Evolutionary conservation across 2,113 vertebrate species (phyloP).

Genomic region (Alectura lathami): DNA sequence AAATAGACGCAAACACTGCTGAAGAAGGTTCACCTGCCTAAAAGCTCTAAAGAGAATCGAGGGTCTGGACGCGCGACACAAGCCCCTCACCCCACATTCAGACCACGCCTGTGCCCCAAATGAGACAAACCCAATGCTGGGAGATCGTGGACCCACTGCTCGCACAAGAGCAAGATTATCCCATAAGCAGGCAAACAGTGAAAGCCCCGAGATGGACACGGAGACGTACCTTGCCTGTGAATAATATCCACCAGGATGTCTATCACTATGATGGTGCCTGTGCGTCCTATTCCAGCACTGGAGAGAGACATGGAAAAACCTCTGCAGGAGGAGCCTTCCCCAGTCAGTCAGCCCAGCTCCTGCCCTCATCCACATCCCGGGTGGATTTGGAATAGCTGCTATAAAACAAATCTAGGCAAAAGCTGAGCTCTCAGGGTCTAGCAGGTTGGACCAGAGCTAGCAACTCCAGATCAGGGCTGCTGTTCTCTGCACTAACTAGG

Average conservation of each 20-base stretch:
- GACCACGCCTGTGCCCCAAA: neutral
- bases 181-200: neutral
- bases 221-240: constrained; percentile 79
- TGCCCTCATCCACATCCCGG: neutral
- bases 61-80: too few species aligned
- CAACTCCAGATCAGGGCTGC: neutral
- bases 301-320: neutral
- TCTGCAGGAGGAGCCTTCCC: neutral
- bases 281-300: constrained; percentile 86
- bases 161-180: neutral
- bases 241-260: constrained; percentile 87
- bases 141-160: neutral
- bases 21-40: neutral
- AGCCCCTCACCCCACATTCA: neutral
- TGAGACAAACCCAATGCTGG: neutral
- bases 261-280: constrained; percentile 85
- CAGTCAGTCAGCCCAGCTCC: neutral
- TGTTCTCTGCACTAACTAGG: neutral
- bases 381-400: neutral
- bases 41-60: neutral
- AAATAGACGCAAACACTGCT: neutral
- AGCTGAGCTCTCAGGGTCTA: too few species aligned
- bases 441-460: neutral
- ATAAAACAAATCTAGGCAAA: neutral
- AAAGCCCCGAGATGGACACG: neutral